These are phyloP conservation scores for Lamellibrachia columna DNA, from an alignment of 2,888 invertebrate species.

Conservation along the genomic window DNA sequence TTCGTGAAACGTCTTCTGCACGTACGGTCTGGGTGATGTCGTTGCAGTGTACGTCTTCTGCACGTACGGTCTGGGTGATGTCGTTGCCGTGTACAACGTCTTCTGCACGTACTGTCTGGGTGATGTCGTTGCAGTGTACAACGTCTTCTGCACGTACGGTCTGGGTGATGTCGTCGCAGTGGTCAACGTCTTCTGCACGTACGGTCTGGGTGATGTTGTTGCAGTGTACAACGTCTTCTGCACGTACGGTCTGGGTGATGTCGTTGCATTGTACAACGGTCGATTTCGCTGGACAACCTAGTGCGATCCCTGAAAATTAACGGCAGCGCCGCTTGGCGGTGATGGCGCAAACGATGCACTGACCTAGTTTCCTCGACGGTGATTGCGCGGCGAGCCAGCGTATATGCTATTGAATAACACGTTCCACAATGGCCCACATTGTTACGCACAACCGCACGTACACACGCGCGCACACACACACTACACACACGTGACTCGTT, in stretches of 20 bases:
- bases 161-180: too few species aligned
- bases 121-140: not conserved
- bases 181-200: not conserved
- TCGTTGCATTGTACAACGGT: not conserved
- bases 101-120: not conserved
- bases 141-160: not conserved
- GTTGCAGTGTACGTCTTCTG: not conserved
- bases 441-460: not conserved
- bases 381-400: conserved; percentile 10
- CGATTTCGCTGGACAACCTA: not conserved
- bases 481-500: conserved; percentile 6
- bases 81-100: not conserved
- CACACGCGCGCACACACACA: conserved; percentile 9
- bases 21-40: not conserved
- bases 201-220: too few species aligned
- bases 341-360: not conserved
- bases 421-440: not conserved
- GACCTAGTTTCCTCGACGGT: not conserved
- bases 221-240: too few species aligned
- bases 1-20: not conserved
- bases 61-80: not conserved
- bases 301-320: conserved; percentile 1
- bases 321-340: not conserved
- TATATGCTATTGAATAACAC: not conserved
- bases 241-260: not conserved